These are phyloP conservation scores for Pseudotriccus pelzelni DNA, from an alignment of 2,797 vertebrate species.

Conservation along the genomic window DNA sequence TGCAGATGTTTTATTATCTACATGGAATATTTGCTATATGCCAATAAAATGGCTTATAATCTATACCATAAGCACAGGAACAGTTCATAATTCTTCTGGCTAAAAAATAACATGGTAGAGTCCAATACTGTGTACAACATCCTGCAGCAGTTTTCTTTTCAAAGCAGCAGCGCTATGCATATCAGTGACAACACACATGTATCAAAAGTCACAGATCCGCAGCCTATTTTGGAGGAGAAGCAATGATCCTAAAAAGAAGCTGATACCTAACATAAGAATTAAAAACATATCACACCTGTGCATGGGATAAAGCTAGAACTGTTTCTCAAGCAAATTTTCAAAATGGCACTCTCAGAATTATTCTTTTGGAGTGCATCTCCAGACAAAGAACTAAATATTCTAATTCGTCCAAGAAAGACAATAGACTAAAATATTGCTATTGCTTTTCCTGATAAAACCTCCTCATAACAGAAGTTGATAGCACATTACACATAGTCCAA, in stretches of 20 bases:
- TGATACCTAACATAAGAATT: neutral
- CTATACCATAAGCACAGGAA: neutral
- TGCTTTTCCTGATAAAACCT: neutral
- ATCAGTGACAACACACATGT: accelerated
- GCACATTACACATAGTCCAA: neutral
- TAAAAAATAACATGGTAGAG: neutral
- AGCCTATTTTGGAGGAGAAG: neutral
- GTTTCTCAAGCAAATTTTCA: neutral
- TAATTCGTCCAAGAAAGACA: neutral
- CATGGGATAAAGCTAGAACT: neutral
- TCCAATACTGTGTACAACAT: too few relatives aligned
- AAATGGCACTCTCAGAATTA: neutral
- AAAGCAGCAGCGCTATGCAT: neutral
- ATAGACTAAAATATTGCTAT: neutral
- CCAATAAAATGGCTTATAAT: neutral
- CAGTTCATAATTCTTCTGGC: neutral
- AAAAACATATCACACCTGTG: neutral
- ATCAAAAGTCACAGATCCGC: neutral
- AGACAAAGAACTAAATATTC: neutral
- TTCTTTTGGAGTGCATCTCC: neutral
- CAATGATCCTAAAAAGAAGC: neutral
- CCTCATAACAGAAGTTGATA: neutral
- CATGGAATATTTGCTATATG: neutral
- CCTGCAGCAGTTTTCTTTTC: neutral
- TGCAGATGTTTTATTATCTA: neutral